Evolutionary conservation across 2,113 vertebrate species (phyloP).

Genomic region (Geococcyx californianus): DNA sequence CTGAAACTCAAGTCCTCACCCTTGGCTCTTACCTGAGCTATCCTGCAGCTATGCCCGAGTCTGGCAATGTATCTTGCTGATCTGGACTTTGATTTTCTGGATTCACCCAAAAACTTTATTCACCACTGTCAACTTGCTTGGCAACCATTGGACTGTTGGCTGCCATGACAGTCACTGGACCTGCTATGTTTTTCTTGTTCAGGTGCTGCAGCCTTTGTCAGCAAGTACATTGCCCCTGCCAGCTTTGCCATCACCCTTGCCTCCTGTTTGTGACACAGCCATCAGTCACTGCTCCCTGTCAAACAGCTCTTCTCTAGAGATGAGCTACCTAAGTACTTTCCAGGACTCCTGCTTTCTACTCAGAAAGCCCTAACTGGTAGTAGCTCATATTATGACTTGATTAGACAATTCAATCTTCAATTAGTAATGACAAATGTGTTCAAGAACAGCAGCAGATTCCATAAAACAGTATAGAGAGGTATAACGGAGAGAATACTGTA

Average conservation of each 20-base stretch:
- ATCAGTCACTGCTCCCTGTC: not conserved
- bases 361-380: not conserved
- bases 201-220: not conserved
- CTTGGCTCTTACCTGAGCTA: not conserved
- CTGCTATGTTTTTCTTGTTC: not conserved
- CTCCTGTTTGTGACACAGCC: not conserved
- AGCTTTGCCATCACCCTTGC: not conserved
- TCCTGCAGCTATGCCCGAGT: fast-evolving
- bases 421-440: not conserved
- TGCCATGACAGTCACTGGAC: not conserved
- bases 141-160: not conserved
- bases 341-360: not conserved
- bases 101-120: not conserved
- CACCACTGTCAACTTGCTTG: not conserved
- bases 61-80: not conserved
- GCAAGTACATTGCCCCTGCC: not conserved
- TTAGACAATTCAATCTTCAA: not conserved
- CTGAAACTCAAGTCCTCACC: not conserved
- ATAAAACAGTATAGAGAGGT: not conserved
- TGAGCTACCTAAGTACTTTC: not conserved
- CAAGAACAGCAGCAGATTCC: not conserved
- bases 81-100: not conserved
- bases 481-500: not conserved
- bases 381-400: not conserved
- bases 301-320: not conserved